Evolutionary conservation across 1,140 invertebrate genomes (phyloP), one percentile per base, ranked within the genome.

Genomic region (Thaumatotibia leucotreta): DNA sequence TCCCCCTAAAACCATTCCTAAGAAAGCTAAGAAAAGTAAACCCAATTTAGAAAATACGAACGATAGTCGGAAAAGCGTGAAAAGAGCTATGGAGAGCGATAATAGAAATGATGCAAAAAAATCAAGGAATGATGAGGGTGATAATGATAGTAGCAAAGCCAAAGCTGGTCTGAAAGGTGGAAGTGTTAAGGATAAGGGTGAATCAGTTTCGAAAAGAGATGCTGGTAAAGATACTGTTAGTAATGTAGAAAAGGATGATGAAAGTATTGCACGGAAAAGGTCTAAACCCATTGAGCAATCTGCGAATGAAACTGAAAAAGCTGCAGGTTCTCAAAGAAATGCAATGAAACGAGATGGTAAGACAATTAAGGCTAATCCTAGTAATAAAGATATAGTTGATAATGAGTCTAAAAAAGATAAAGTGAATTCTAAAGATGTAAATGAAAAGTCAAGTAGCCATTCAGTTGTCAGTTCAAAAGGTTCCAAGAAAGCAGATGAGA

Each of bases 1-100:
- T 0, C 86, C 86, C 3, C 86, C 86, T 2, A 88, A 82, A 65
- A 52, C 66, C 29, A 29, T 84, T 6, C 86, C 86, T 0, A 87
- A 84, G 66, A 86, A 81, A 68, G 54, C 10, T 31, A 81, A 78
- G 68, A 35, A 33, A n/a, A 63, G 2, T 45, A 63, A 63, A 24
- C 22, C 10, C 23, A 22, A 11, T 4, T 2, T 31, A 20, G 4
- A 52, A 0, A n/a, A 31, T 33, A 29, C 17, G 3, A 8, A 5
- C 32, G 27, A 50, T 0, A 24, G 17, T 32, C 22, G 23, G 9
- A 65, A 20, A 32, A 50, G 10, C 4, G 63, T 27, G 1, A 65
- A 65, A 32, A 54, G 23, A 23, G 6, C 14, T 64, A 35, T 27
- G 24, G 24, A 64, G 8, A 64, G 33, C 27, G 23, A 49, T 49